Base-by-base conservation (phyloP, 2,113 vertebrate genomes). In the Diadophis punctatus region DNA sequence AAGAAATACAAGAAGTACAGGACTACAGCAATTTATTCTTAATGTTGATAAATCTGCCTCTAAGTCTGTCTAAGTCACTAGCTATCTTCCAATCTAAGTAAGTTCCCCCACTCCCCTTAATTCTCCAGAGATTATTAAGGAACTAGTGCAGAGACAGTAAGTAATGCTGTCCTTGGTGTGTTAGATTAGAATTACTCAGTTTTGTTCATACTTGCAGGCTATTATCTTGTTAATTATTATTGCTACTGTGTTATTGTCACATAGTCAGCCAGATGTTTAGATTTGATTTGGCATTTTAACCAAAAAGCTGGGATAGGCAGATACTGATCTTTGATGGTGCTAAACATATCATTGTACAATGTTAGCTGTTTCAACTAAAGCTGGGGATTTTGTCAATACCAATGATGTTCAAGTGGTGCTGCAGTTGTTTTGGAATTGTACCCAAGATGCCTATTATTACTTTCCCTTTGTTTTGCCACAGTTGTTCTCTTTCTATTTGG, bases 11-110 rank as follows among this genome's bases (percentile, higher is more conserved):
- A 90, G 52, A 60, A 49, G 90, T 90, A 88, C 58, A 93, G 95
- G 88, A 92, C 20, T 91, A 20, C 52, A 93, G 90, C 0, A n/a
- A 43, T 90, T 94, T 93, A 93, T 90, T 39, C 55, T 96, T 95
- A 92, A 92, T 56, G 74, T 90, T 39, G 74, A 93, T 92, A 91
- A 91, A 95, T 94, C 63, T 93, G 80, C 48, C 94, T 92, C 95
- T 94, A 96, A 96, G 22, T 95, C 90, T 96, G 95, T 68, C 90
- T 49, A 94, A 87, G 89, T 96, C 93, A 95, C 94, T 91, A 94
- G 23, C 93, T 94, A 91, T 56, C 91, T 96, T 90, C 86, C 88
- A 27, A 18, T 94, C 91, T 87, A 93, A 96, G 80, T 94, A 94
- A 95, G 85, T 53, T 96, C 93, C 43, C 86, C 95, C 43, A n/a